These are phyloP conservation scores for Piscicola geometra DNA, from an alignment of 2,888 invertebrate species.

Conservation along the genomic window DNA sequence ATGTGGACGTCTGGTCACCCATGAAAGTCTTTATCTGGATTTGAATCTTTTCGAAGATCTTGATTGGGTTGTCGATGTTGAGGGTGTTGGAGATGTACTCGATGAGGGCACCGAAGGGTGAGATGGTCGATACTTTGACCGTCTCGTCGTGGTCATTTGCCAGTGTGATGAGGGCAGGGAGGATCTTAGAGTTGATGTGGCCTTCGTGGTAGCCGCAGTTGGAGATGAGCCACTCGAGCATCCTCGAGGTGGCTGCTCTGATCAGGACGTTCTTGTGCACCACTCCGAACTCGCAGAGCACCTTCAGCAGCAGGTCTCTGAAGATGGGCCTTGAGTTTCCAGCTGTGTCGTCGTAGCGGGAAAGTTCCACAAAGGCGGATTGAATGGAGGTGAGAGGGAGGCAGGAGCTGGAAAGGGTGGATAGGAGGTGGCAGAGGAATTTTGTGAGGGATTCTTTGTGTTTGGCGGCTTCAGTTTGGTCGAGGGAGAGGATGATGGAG, in stretches of 20 bases:
- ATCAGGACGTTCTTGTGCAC: constrained; percentile 65
- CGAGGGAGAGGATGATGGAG: neutral
- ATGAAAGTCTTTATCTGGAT: constrained; percentile 57
- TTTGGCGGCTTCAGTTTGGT: neutral
- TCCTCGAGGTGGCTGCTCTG: constrained; percentile 62
- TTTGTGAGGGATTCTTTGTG: constrained; percentile 44
- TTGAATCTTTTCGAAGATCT: constrained; percentile 56
- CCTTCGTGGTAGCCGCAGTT: constrained; percentile 61
- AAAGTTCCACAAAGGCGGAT: constrained; percentile 51
- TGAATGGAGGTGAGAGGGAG: constrained; percentile 57
- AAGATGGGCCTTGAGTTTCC: constrained; percentile 46
- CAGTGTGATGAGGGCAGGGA: constrained; percentile 68
- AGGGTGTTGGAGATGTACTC: constrained; percentile 55
- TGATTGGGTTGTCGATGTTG: neutral
- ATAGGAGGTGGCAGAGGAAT: constrained; percentile 54
- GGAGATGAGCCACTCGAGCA: constrained; percentile 61
- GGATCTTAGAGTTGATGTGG: constrained; percentile 62
- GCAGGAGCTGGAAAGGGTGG: constrained; percentile 60
- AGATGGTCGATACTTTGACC: constrained; percentile 64
- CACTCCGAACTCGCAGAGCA: constrained; percentile 65
- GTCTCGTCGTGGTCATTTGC: constrained; percentile 67
- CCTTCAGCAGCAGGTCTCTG: constrained; percentile 64
- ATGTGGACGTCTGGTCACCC: constrained; percentile 53
- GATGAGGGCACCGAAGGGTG: constrained; percentile 64
- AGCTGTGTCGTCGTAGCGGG: constrained; percentile 47